A percentile compares a stretch with the other conserved stretches of the same genome.
Evolutionary conservation across 2,113 vertebrate species (phyloP).

Genomic region (Catharus minimus): DNA sequence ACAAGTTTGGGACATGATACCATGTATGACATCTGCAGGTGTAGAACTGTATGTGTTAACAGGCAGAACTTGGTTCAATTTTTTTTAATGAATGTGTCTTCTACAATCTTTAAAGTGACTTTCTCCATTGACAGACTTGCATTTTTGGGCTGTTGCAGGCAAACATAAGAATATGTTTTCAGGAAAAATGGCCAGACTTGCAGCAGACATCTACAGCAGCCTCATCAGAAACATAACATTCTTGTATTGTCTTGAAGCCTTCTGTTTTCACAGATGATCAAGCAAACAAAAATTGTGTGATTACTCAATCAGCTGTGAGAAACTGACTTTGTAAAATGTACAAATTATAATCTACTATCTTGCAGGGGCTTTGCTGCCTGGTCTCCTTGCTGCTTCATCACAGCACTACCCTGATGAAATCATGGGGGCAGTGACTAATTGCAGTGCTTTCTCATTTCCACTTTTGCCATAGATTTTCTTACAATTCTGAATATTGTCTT

Average conservation of each 20-base stretch:
- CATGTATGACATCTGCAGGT: fast-evolving
- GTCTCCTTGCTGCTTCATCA: background rate
- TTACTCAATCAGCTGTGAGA: constrained; percentile 11
- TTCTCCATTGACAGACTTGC: background rate
- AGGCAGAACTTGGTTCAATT: background rate
- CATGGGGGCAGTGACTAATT: background rate
- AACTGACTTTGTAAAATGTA: background rate
- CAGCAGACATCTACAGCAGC: background rate
- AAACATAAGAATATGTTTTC: background rate
- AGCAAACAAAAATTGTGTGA: background rate
- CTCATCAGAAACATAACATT: background rate
- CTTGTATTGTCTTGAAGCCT: background rate
- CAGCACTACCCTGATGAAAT: background rate
- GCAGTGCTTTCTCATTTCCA: background rate
- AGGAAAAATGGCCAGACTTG: background rate
- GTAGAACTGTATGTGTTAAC: background rate
- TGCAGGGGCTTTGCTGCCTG: background rate
- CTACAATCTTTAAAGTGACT: background rate
- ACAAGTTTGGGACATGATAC: background rate
- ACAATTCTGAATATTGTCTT: background rate
- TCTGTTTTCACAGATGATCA: constrained; percentile 17
- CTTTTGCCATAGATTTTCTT: background rate
- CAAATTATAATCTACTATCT: background rate
- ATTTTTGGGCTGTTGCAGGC: background rate
- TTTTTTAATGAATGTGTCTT: background rate